Base-by-base conservation (phyloP, 2,113 vertebrate species). In the Polypterus bichir region DNA sequence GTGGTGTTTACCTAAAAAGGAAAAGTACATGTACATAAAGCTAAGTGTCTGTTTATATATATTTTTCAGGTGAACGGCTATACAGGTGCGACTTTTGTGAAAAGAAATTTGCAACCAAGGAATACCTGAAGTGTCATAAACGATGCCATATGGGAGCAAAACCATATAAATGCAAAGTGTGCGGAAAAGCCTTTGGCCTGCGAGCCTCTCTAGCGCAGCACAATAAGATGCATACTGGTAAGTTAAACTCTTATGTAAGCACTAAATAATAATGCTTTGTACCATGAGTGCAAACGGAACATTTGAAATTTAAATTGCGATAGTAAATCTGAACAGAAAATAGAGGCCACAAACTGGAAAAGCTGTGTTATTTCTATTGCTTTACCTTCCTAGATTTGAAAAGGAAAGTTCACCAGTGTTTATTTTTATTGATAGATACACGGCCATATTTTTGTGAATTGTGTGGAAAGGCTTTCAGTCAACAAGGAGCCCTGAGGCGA, bases 91-190 rank as follows among this genome's bases (percentile, higher is more conserved):
- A 81, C 0, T 65, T 82, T 54, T 82, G 79, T 1, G 79, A 73
- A n/a, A 81, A 83, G 48, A 77, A 78, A 53, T 83, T 81, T 61
- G 69, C 81, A 63, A 79, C 79, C 65, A 81, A 75, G 0, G 76
- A 78, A 5, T 83, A 84, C 46, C 65, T 84, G 1, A 81, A 84
- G 9, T 80, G 77, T 63, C 79, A 81, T 53, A 77, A 74, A 51
- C 69, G 65, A 5, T 83, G 81, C 5, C 79, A 78, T 74, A 61
- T 82, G 76, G 81, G 79, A 5, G 76, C 76, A 1, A 79, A 65
- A n/a, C 77, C 77, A 55, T 84, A 74, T 68, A 74, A 64, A 49
- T 81, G 79, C 0, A 11, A 75, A 11, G 68, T 78, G 0, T 82
- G 77, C 3, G 79, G 76, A 56, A 82, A 83, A 65, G 9, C 68